Conservation (phyloP, 2,797 vertebrate genomes). For the Lophotriccus pileatus region DNA sequence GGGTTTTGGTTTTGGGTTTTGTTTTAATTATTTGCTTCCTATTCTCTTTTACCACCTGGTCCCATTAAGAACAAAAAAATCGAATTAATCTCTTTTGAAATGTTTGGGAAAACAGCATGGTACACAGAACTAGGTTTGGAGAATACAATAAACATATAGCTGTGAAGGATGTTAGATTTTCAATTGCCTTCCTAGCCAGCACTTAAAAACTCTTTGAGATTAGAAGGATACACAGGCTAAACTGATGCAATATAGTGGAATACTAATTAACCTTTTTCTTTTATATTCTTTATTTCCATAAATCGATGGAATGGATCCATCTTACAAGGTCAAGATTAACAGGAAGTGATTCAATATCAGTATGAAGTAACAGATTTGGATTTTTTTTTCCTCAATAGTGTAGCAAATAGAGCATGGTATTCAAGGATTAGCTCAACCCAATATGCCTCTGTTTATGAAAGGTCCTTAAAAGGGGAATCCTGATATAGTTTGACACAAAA, state of each 20-base stretch:
- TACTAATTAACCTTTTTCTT: not conserved
- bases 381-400: not conserved
- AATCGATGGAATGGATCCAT: not conserved
- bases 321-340: not conserved
- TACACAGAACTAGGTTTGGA: not conserved
- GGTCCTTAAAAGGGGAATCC: constrained; percentile 42
- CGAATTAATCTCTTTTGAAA: not conserved
- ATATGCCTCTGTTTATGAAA: not conserved
- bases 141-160: not conserved
- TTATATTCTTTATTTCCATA: not conserved
- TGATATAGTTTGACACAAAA: constrained; percentile 36
- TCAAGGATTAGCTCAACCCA: constrained; percentile 1
- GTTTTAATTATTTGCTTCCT: not conserved
- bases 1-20: not conserved
- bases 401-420: not conserved
- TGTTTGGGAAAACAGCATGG: not conserved
- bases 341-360: not conserved
- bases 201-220: not conserved
- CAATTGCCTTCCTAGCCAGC: not conserved
- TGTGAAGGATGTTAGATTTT: not conserved
- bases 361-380: not conserved
- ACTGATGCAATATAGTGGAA: not conserved
- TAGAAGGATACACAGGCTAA: not conserved
- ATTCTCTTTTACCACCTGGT: not conserved
- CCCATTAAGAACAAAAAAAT: not conserved